phyloP scores from a whole-genome alignment of 2,888 invertebrate genomes.

The Hyppa rectilinea region DNA sequence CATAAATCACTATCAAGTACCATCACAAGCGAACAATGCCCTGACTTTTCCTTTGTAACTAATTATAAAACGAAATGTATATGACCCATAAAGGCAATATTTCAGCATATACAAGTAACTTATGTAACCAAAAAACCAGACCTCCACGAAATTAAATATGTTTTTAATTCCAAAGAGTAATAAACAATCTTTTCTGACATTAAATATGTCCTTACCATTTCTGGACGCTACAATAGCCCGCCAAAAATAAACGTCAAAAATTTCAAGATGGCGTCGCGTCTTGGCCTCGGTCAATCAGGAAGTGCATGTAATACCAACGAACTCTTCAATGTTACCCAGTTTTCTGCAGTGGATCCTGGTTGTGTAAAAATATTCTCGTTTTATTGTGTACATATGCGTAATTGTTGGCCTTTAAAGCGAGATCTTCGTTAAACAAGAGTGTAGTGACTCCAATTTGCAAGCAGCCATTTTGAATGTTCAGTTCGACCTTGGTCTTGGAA shows the following conservation, averaged over 20 bases:
- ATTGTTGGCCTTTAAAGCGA: slow-evolving; percentile 77
- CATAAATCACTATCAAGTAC: slow-evolving; percentile 21
- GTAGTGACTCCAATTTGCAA: slow-evolving; percentile 64
- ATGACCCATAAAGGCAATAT: slow-evolving; percentile 6
- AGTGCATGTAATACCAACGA: slow-evolving; percentile 90
- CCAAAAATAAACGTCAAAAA: slow-evolving; percentile 90
- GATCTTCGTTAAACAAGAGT: slow-evolving; percentile 72
- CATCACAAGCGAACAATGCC: slow-evolving; percentile 11
- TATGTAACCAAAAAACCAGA: slow-evolving; percentile 55
- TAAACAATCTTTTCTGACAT: slow-evolving; percentile 62
- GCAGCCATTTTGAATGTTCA: slow-evolving; percentile 75
- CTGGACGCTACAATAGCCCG: slow-evolving; percentile 79
- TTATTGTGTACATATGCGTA: slow-evolving; percentile 70
- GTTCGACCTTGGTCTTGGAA: slow-evolving; percentile 72
- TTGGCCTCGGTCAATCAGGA: slow-evolving; percentile 86
- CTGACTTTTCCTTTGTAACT: slow-evolving; percentile 33
- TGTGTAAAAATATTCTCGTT: slow-evolving; percentile 75
- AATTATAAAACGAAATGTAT: slow-evolving; percentile 21
- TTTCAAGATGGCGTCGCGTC: slow-evolving; percentile 84
- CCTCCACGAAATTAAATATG: slow-evolving; percentile 47
- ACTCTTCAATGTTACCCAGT: slow-evolving; percentile 89
- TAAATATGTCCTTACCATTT: slow-evolving; percentile 75
- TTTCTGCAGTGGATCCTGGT: slow-evolving; percentile 79
- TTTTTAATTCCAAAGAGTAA: slow-evolving; percentile 49
- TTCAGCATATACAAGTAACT: slow-evolving; percentile 38